These are phyloP conservation scores for Microplitis mediator DNA, from an alignment of 1,140 invertebrate genomes.

Conservation along the genomic window DNA sequence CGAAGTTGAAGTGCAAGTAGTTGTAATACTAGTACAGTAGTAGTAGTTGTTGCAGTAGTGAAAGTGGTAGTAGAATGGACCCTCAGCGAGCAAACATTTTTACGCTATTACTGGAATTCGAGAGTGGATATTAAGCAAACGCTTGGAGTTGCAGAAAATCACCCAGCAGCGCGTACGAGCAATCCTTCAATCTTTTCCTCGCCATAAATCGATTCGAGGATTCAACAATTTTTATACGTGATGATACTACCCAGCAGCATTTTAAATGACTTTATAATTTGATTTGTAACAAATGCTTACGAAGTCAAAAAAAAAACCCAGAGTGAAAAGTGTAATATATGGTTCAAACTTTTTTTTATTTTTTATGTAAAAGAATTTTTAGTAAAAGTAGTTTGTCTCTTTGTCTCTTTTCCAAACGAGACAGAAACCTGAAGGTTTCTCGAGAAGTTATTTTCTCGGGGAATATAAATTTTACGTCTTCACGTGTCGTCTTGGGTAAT, in stretches of 20 bases:
- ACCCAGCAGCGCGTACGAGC: neutral
- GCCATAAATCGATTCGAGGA: neutral
- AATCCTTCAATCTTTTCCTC: neutral
- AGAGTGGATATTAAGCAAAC: slow-evolving; percentile 55
- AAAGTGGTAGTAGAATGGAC: slow-evolving; percentile 15
- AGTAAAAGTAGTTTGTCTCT: no score
- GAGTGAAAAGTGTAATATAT: no score
- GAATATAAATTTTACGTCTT: slow-evolving; percentile 4
- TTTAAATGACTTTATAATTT: no score
- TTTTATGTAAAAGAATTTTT: no score
- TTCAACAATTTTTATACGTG: neutral
- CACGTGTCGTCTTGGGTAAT: slow-evolving; percentile 6
- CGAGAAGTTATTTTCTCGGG: neutral
- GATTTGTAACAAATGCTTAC: no score
- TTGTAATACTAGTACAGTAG: neutral
- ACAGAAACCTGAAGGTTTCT: neutral
- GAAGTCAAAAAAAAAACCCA: no score
- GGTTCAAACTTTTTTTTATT: no score
- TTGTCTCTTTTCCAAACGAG: no score
- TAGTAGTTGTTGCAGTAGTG: no score
- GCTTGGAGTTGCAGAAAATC: slow-evolving; percentile 40
- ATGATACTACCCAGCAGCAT: no score
- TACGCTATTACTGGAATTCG: slow-evolving; percentile 52
- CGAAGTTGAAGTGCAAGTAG: no score
- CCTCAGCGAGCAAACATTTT: slow-evolving; percentile 54